These are phyloP conservation scores for Hycleus cichorii DNA, from an alignment of 1,140 invertebrate species.

Conservation along the genomic window DNA sequence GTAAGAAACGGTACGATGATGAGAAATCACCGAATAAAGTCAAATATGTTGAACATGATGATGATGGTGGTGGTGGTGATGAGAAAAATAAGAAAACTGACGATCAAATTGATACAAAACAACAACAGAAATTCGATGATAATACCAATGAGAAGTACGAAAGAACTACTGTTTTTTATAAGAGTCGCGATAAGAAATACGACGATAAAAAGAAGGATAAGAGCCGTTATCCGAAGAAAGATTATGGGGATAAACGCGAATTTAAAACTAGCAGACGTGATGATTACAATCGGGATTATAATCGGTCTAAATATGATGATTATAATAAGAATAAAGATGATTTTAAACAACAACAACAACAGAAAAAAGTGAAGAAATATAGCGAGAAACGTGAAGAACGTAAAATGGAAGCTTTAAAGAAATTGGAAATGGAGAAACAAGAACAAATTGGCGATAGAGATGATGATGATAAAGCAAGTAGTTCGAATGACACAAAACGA, in stretches of 20 bases:
- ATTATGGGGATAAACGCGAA: slow-evolving; percentile 26
- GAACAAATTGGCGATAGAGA: slow-evolving; percentile 12
- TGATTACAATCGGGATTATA: slow-evolving; percentile 24
- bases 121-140: slow-evolving; percentile 13
- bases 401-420: slow-evolving; percentile 33
- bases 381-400: slow-evolving; percentile 40
- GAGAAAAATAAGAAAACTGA: slow-evolving; percentile 14
- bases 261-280: slow-evolving; percentile 16
- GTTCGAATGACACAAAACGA: slow-evolving; percentile 12
- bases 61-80: not conserved
- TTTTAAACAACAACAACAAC: not conserved
- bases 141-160: slow-evolving; percentile 11
- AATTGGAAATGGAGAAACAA: slow-evolving; percentile 27
- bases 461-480: slow-evolving; percentile 5
- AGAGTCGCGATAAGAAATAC: slow-evolving; percentile 31
- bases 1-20: slow-evolving; percentile 1
- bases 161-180: slow-evolving; percentile 14
- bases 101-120: slow-evolving; percentile 23
- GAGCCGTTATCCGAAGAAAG: slow-evolving; percentile 30
- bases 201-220: slow-evolving; percentile 30
- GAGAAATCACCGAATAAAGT: not conserved
- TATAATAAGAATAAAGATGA: slow-evolving; percentile 22
- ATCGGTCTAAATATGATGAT: slow-evolving; percentile 29
- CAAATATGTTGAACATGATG: slow-evolving; percentile 9
- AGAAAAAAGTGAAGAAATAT: slow-evolving; percentile 40